phyloP scores from a whole-genome alignment of 1,140 invertebrate species.

The Drosophila neocordata region DNA sequence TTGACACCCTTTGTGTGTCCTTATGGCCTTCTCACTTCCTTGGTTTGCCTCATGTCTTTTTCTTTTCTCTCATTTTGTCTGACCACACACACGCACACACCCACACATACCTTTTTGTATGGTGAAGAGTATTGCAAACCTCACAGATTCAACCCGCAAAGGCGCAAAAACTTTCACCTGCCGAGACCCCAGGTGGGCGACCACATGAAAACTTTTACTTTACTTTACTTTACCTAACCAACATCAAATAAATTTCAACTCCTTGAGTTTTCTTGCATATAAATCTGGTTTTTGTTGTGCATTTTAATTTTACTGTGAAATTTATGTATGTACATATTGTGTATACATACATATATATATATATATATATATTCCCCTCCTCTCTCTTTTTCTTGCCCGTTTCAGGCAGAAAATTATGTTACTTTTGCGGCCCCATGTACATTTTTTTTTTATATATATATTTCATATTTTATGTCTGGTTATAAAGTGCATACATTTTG shows the following conservation, averaged over 20 bases:
- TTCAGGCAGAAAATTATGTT: conserved; percentile 71
- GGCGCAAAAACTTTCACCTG: conserved; percentile 56
- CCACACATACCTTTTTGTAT: conserved; percentile 43
- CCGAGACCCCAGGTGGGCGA: conserved; percentile 26
- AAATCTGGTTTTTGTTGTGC: conserved; percentile 35
- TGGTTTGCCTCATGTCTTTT: not conserved
- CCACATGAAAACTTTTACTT: conserved; percentile 24
- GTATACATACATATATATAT: conserved; percentile 22
- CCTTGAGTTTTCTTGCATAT: conserved; percentile 16
- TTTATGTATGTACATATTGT: conserved; percentile 11
- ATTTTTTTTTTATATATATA: conserved; percentile 47
- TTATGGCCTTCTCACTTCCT: not conserved
- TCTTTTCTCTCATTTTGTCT: not conserved
- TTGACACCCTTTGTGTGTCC: conserved; percentile 46
- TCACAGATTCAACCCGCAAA: conserved; percentile 18
- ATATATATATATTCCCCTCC: not conserved
- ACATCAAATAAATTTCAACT: conserved; percentile 21
- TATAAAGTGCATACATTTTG: conserved; percentile 19
- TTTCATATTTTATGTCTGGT: conserved; percentile 59
- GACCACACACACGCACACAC: not conserved
- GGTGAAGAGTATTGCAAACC: conserved; percentile 32
- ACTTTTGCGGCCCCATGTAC: conserved; percentile 47
- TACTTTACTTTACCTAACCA: conserved; percentile 9
- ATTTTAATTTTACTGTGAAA: conserved; percentile 3
- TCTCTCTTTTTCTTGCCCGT: conserved; percentile 47